Evolutionary conservation across 2,888 invertebrate genomes (phyloP).

Genomic region (Globia sparganii): DNA sequence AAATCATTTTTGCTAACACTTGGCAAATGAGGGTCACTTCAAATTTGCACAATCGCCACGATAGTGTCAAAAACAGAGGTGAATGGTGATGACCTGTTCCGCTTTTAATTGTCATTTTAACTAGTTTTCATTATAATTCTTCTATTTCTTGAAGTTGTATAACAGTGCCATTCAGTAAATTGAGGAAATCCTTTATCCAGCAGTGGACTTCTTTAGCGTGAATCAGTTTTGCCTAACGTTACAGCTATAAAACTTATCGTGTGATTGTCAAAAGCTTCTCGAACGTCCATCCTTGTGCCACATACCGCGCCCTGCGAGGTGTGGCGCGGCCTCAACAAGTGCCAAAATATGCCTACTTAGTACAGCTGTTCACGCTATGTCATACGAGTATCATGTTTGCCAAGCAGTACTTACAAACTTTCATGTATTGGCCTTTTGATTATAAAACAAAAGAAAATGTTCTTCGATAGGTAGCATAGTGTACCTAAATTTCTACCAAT

Average conservation of each 20-base stretch:
- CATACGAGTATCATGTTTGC: background rate
- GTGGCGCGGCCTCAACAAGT: slow-evolving; percentile 43
- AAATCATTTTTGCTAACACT: background rate
- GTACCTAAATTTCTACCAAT: background rate
- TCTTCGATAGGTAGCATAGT: background rate
- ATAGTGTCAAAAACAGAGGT: background rate
- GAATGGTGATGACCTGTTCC: background rate
- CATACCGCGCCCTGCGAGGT: slow-evolving; percentile 67
- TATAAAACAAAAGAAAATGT: background rate
- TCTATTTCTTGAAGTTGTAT: too few relatives aligned
- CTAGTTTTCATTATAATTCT: background rate
- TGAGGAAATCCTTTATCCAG: background rate
- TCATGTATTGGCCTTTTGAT: background rate
- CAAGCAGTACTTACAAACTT: slow-evolving; percentile 4
- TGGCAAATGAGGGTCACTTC: background rate
- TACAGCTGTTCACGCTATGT: slow-evolving; percentile 8
- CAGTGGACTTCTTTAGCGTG: background rate
- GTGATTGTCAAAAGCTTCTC: slow-evolving; percentile 20
- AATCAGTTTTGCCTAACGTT: background rate
- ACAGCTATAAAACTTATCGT: background rate
- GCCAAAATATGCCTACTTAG: slow-evolving; percentile 37
- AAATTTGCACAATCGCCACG: background rate
- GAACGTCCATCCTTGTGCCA: slow-evolving; percentile 78
- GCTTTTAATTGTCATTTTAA: background rate
- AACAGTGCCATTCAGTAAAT: background rate